phyloP scores from a whole-genome alignment of 2,797 vertebrate genomes.

The Thamnophis elegans region DNA sequence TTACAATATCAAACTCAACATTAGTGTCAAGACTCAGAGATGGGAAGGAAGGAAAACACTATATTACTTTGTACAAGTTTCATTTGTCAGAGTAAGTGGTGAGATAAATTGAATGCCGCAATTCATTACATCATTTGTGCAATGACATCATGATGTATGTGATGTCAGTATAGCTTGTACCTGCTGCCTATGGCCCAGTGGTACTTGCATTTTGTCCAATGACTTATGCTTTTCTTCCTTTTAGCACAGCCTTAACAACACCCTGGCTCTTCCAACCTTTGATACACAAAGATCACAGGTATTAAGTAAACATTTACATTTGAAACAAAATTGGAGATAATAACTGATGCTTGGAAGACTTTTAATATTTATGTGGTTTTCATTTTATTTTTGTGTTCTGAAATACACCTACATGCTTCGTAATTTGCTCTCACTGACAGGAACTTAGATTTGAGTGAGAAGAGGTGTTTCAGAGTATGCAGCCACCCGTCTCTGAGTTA shows the following conservation, averaged over 20 bases:
- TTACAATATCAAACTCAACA: neutral
- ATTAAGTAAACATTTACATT: constrained; percentile 47
- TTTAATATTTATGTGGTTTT: neutral
- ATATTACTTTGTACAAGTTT: neutral
- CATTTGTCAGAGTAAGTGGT: neutral
- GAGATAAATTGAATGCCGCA: neutral
- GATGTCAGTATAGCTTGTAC: neutral
- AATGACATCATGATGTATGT: neutral
- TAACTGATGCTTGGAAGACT: neutral
- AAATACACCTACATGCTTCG: neutral
- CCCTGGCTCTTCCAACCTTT: constrained; percentile 85
- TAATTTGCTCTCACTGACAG: neutral
- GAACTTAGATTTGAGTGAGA: neutral
- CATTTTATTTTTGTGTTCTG: neutral
- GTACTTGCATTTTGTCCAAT: neutral
- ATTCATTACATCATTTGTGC: neutral
- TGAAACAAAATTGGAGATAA: neutral
- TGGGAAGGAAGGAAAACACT: neutral
- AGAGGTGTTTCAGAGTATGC: neutral
- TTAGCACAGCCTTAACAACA: constrained; percentile 72
- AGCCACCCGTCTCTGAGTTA: neutral
- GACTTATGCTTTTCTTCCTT: constrained; percentile 16
- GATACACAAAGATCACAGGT: constrained; percentile 89
- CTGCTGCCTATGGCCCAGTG: neutral
- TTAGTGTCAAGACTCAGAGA: neutral